Conservation (phyloP, 2,797 vertebrate genomes). For the Synanceia verrucosa region DNA sequence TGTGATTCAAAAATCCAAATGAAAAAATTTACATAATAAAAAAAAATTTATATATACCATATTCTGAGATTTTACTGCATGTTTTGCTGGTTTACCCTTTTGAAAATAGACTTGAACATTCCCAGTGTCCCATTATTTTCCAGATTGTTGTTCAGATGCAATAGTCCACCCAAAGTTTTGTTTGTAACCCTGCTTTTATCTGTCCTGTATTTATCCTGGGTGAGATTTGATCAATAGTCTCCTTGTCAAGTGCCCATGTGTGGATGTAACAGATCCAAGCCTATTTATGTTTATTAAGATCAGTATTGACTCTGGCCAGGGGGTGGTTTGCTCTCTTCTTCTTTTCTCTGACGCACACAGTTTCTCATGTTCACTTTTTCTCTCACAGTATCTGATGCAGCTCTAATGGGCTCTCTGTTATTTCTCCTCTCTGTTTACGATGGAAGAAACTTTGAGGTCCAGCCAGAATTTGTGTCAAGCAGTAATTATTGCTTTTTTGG, state of each 20-base stretch:
- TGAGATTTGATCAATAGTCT: constrained; percentile 66
- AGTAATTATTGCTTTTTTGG: not conserved
- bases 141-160: not conserved
- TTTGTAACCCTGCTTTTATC: constrained; percentile 38
- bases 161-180: not conserved
- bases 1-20: too few relatives aligned
- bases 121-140: not conserved
- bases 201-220: constrained; percentile 40
- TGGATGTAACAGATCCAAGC: constrained; percentile 67
- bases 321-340: constrained; percentile 39
- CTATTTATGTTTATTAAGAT: constrained; percentile 67
- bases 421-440: not conserved
- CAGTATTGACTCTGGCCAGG: constrained; percentile 66
- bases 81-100: not conserved
- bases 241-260: constrained; percentile 47
- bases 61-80: too few relatives aligned
- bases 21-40: too few relatives aligned
- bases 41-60: not conserved
- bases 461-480: constrained; percentile 2
- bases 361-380: constrained; percentile 16
- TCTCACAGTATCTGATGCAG: constrained; percentile 4
- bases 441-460: constrained; percentile 1
- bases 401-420: not conserved
- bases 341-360: constrained; percentile 1
- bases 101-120: not conserved